Conservation (phyloP, 2,888 invertebrate species). For the Leptinotarsa haldemani region DNA sequence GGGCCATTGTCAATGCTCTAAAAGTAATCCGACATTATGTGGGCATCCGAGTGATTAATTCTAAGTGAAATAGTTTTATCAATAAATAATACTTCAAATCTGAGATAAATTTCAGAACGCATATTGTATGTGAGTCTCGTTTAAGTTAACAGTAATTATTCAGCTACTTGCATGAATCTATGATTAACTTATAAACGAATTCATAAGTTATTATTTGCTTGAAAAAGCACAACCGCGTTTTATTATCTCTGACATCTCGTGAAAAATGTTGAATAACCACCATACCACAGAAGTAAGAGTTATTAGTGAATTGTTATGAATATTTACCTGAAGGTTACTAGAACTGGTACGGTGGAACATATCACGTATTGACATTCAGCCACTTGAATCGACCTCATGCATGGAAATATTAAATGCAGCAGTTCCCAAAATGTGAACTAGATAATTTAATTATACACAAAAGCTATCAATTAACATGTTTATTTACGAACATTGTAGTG, state of each 20-base stretch:
- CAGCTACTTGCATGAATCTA: neutral
- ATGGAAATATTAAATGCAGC: neutral
- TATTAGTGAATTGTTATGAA: conserved; percentile 15
- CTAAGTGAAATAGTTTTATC: too few species aligned
- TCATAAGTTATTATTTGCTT: neutral
- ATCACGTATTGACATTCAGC: conserved; percentile 14
- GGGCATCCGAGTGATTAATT: too few species aligned
- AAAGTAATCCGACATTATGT: too few species aligned
- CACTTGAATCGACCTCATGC: conserved; percentile 16
- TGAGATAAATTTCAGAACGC: too few species aligned
- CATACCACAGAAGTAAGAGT: conserved; percentile 3
- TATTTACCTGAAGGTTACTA: conserved; percentile 12
- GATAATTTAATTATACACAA: too few species aligned
- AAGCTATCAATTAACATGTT: too few species aligned
- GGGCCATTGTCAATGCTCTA: too few species aligned
- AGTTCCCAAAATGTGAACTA: neutral
- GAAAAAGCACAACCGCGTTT: neutral
- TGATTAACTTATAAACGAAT: neutral
- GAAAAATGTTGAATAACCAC: conserved; percentile 8
- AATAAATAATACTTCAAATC: too few species aligned
- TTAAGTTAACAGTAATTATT: too few species aligned
- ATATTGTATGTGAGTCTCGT: too few species aligned
- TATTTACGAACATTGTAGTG: too few species aligned
- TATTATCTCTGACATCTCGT: neutral
- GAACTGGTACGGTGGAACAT: conserved; percentile 18